Conservation (phyloP, 2,797 vertebrate genomes). For the Ispidina lecontei region DNA sequence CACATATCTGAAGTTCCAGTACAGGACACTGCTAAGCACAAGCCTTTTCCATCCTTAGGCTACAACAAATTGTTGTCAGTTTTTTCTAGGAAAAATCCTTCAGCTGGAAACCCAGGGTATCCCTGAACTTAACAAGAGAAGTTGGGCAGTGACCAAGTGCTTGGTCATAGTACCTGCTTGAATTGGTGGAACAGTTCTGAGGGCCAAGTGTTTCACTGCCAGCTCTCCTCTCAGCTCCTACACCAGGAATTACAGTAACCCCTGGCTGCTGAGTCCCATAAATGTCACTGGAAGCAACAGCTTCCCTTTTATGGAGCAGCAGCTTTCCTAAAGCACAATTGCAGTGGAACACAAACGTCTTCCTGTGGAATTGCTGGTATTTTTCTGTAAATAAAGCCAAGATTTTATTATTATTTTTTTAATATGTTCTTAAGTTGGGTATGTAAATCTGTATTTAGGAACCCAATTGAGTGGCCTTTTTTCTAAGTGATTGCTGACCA, state of each 20-base stretch:
- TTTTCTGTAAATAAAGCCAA: slow-evolving; percentile 17
- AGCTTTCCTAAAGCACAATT: slow-evolving; percentile 27
- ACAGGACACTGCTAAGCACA: neutral
- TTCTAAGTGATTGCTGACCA: neutral
- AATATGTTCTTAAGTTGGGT: neutral
- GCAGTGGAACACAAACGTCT: neutral
- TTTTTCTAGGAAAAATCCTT: neutral
- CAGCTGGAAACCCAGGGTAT: neutral
- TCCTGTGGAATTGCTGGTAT: slow-evolving; percentile 25
- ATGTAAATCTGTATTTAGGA: slow-evolving; percentile 44
- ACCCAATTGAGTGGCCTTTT: neutral
- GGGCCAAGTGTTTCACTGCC: neutral
- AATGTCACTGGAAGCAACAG: neutral
- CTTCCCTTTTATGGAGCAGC: slow-evolving; percentile 21
- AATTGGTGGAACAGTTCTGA: neutral
- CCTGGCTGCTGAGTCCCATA: neutral
- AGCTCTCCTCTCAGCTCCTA: neutral
- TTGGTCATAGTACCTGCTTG: neutral
- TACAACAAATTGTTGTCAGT: neutral
- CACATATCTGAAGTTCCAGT: neutral
- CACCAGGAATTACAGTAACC: neutral
- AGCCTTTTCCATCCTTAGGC: neutral
- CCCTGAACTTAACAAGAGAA: neutral
- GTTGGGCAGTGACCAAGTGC: neutral
- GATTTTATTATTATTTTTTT: neutral